Evolutionary conservation across 2,113 vertebrate species (phyloP).

Genomic region (Thymallus thymallus): DNA sequence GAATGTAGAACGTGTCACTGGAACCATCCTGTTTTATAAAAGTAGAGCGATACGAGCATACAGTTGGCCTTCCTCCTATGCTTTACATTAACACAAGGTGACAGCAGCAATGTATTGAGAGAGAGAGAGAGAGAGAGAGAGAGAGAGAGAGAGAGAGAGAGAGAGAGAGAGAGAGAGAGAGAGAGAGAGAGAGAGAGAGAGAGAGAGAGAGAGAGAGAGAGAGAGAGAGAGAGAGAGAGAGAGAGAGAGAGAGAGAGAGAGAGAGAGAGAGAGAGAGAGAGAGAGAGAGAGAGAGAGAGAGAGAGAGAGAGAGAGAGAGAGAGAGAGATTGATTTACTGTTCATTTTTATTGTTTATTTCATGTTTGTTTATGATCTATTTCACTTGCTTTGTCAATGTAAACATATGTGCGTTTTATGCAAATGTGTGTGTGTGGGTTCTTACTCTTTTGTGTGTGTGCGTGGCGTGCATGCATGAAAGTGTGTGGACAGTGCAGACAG

Average conservation of each 20-base stretch:
- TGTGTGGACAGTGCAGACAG: conserved; percentile 8
- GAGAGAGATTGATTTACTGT: too few relatives aligned
- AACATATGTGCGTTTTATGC: too few relatives aligned
- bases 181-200: not conserved
- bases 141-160: conserved; percentile 30
- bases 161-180: too few relatives aligned
- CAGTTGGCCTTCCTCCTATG: conserved; percentile 10
- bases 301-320: not conserved
- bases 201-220: conserved; percentile 21
- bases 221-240: not conserved
- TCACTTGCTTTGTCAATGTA: too few relatives aligned
- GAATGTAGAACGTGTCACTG: conserved; percentile 19
- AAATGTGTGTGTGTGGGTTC: conserved; percentile 4
- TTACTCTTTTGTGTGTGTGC: not conserved
- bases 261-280: conserved; percentile 8
- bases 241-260: not conserved
- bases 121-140: not conserved
- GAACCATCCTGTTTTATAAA: conserved; percentile 13
- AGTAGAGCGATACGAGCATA: conserved; percentile 30
- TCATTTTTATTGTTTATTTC: too few relatives aligned
- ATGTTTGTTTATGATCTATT: too few relatives aligned
- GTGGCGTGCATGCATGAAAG: conserved; percentile 22
- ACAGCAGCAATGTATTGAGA: conserved; percentile 35
- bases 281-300: not conserved
- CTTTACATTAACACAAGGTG: conserved; percentile 40